These are phyloP conservation scores for Drosophila engyochracea DNA, from an alignment of 2,888 invertebrate species.

Conservation along the genomic window DNA sequence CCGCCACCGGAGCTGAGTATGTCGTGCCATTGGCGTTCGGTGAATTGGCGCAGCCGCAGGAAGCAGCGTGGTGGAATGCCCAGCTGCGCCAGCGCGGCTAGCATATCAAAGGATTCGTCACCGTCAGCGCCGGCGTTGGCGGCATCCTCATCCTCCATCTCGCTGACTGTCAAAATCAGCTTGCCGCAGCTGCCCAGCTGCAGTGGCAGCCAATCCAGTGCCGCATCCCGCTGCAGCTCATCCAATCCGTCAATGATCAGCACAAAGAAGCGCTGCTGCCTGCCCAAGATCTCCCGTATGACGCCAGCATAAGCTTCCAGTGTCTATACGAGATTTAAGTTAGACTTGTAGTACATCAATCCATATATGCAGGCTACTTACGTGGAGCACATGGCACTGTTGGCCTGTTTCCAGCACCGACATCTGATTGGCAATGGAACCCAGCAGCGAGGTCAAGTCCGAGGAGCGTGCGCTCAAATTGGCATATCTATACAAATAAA, in stretches of 20 bases:
- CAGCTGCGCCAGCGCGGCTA: conserved; percentile 72
- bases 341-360: background rate
- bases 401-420: conserved; percentile 90
- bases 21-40: conserved; percentile 84
- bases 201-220: conserved; percentile 91
- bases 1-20: conserved; percentile 84
- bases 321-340: conserved; percentile 86
- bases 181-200: conserved; percentile 91
- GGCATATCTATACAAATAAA: conserved; percentile 71
- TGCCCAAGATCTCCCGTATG: conserved; percentile 84
- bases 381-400: conserved; percentile 88
- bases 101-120: conserved; percentile 62
- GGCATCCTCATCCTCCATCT: conserved; percentile 51
- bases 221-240: conserved; percentile 85
- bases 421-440: conserved; percentile 91
- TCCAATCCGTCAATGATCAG: conserved; percentile 92
- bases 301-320: conserved; percentile 89
- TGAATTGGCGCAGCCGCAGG: conserved; percentile 81
- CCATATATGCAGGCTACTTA: conserved; percentile 81
- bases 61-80: conserved; percentile 82
- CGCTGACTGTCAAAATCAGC: conserved; percentile 88
- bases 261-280: conserved; percentile 87
- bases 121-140: conserved; percentile 25
- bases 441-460: conserved; percentile 86
- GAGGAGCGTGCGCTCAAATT: conserved; percentile 82